These are phyloP conservation scores for Acinonyx jubatus DNA, from an alignment of 2,113 vertebrate species.

Conservation along the genomic window DNA sequence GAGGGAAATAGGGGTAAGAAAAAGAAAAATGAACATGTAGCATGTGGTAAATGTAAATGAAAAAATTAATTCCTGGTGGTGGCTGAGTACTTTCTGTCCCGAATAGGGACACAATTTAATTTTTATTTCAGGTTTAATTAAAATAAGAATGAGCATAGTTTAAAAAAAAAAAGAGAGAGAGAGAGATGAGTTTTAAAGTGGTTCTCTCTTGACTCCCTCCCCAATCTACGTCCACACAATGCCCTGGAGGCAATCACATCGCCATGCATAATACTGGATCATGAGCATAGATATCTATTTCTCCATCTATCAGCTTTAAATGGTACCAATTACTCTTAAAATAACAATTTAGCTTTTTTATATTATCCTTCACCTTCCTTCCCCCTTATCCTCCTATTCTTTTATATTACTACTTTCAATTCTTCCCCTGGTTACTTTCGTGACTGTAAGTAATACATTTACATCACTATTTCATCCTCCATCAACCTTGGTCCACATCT, in stretches of 20 bases:
- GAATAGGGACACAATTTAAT: neutral
- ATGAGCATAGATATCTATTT: neutral
- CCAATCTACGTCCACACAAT: neutral
- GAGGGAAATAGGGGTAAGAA: neutral
- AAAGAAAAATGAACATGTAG: neutral
- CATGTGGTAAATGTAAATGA: neutral
- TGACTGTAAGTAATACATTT: neutral
- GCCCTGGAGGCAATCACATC: neutral
- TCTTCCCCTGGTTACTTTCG: neutral
- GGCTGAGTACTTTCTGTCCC: neutral
- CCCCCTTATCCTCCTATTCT: neutral
- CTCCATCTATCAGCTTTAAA: neutral
- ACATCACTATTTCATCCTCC: neutral
- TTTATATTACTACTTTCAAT: neutral
- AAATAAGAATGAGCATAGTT: neutral
- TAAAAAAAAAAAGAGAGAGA: neutral
- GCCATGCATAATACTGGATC: neutral
- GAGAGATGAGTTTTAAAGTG: neutral
- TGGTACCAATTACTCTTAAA: neutral
- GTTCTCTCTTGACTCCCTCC: neutral
- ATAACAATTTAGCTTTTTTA: neutral
- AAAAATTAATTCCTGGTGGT: neutral
- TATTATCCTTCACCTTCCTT: neutral
- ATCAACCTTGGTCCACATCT: neutral
- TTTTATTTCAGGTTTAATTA: neutral